Percentiles rank a stretch among this genome's conserved stretches.
Conservation (phyloP, 1,140 invertebrate genomes). For the Platyura marginata region DNA sequence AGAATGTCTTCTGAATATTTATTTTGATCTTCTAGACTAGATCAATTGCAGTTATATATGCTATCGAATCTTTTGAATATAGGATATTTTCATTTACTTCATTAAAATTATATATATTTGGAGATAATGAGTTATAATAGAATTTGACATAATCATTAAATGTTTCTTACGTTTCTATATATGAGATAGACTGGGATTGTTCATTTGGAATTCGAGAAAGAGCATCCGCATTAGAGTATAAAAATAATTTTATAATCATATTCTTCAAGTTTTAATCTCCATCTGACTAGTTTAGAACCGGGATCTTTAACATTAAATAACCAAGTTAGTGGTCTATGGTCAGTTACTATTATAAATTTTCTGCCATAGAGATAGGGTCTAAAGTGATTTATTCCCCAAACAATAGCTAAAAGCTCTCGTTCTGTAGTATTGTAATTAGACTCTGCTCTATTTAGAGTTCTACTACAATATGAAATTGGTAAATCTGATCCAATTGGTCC, state of each 20-base stretch:
- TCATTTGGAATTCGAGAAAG: slow-evolving; percentile 10
- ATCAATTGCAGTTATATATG: neutral
- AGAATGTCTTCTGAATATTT: neutral
- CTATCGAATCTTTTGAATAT: slow-evolving; percentile 4
- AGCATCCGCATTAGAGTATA: slow-evolving; percentile 15
- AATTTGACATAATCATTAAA: slow-evolving; percentile 1
- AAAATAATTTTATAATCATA: slow-evolving; percentile 17
- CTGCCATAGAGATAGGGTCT: slow-evolving; percentile 26
- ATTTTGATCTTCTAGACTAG: slow-evolving; percentile 2
- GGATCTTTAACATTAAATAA: slow-evolving; percentile 26
- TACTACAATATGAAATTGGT: slow-evolving; percentile 9
- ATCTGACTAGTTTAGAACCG: too few relatives aligned
- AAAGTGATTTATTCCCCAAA: slow-evolving; percentile 26
- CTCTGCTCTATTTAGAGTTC: slow-evolving; percentile 13
- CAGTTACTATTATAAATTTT: slow-evolving; percentile 28
- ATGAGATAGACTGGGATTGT: too few relatives aligned
- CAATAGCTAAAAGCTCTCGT: slow-evolving; percentile 12
- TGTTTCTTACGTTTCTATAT: neutral
- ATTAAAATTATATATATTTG: neutral
- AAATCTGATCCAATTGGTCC: slow-evolving; percentile 4
- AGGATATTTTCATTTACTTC: slow-evolving; percentile 4
- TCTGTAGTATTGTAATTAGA: slow-evolving; percentile 13
- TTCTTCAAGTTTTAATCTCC: slow-evolving; percentile 17
- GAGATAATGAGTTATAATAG: neutral
- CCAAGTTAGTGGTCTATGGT: slow-evolving; percentile 30